phyloP scores from a whole-genome alignment of 1,140 invertebrate species.

The Diorhabda elongata region DNA sequence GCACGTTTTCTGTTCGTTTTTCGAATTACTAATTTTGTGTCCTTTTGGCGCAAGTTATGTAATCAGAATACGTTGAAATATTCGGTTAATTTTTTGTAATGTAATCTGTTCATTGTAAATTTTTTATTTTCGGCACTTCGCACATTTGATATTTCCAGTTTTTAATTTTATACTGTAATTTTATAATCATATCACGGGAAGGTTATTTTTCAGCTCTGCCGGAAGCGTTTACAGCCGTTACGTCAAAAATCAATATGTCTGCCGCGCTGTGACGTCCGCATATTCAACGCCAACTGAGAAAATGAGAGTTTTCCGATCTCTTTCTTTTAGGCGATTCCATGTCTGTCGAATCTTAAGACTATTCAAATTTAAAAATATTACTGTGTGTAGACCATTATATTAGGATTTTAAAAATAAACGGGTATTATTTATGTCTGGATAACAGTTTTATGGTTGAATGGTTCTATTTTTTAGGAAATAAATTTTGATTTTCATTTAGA shows the following conservation, averaged over 20 bases:
- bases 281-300: neutral
- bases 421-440: neutral
- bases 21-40: too few relatives aligned
- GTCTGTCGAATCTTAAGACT: neutral
- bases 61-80: too few relatives aligned
- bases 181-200: too few relatives aligned
- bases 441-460: neutral
- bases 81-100: too few relatives aligned
- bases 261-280: constrained; percentile 9
- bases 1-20: too few relatives aligned
- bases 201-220: neutral
- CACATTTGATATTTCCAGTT: too few relatives aligned
- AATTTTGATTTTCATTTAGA: neutral
- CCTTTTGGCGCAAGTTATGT: too few relatives aligned
- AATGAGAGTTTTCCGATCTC: constrained; percentile 9
- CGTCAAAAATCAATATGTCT: constrained; percentile 15
- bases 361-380: too few relatives aligned
- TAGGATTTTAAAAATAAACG: neutral
- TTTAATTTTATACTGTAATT: too few relatives aligned
- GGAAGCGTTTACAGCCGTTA: neutral
- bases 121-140: too few relatives aligned
- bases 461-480: neutral
- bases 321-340: neutral
- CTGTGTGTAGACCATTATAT: too few relatives aligned
- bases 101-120: too few relatives aligned